phyloP scores from a whole-genome alignment of 1,140 invertebrate genomes.

The Brachionus rubens region DNA sequence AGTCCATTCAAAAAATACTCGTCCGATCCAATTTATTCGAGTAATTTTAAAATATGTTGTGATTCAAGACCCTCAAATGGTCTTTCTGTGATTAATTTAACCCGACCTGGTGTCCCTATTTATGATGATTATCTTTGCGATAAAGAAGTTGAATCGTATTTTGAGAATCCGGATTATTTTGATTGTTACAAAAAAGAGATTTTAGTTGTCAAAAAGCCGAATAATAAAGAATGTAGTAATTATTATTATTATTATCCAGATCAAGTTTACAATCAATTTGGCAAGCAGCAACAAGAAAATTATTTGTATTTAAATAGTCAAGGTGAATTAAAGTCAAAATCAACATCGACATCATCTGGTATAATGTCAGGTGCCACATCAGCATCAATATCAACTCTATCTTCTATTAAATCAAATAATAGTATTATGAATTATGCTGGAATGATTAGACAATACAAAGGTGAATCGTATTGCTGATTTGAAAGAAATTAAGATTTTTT shows the following conservation, averaged over 20 bases:
- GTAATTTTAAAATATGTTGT: neutral
- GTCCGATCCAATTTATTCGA: neutral
- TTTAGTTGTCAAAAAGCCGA: neutral
- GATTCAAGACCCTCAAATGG: neutral
- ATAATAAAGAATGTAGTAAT: neutral
- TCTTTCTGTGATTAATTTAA: neutral
- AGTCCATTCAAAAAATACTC: neutral
- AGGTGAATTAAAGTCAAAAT: neutral
- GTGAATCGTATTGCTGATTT: slow-evolving; percentile 28
- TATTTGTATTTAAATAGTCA: slow-evolving; percentile 2
- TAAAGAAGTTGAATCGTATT: slow-evolving; percentile 35
- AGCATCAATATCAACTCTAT: neutral
- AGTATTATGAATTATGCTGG: slow-evolving; percentile 30
- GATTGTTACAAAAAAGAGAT: neutral
- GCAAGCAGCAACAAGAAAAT: neutral
- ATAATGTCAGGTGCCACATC: neutral
- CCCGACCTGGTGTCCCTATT: neutral
- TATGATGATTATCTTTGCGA: slow-evolving; percentile 44
- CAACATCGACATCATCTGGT: neutral
- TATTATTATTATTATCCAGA: neutral
- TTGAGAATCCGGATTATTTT: slow-evolving; percentile 19
- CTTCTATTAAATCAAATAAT: slow-evolving; percentile 4
- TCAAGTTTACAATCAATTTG: too few relatives aligned
- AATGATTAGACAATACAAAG: neutral
- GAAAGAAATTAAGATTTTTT: neutral